Base-by-base conservation (phyloP, 2,888 invertebrate genomes). In the Stenurella melanura region DNA sequence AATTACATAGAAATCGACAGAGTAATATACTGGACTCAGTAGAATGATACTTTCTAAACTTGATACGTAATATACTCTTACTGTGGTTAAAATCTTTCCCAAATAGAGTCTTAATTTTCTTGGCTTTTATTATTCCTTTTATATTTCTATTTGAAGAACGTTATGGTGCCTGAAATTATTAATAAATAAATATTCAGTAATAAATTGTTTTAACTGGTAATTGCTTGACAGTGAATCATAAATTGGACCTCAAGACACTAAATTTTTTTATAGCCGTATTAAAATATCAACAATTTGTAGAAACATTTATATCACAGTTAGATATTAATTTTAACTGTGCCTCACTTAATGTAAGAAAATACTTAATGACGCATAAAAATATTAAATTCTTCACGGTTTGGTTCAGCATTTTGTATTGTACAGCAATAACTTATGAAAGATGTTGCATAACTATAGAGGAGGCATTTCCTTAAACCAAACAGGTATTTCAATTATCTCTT, bases 341-440 rank as follows among this genome's bases (percentile, higher is more conserved):
- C 5, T n/a, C n/a, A 50, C 15, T 2, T 50, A n/a, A 50, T n/a
- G n/a, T 50, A 50, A 50, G 50, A 50, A 50, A 50, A 50, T 50
- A 64, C 64, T 42, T 64, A 64, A 64, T 42, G 64, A 64, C 15
- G 42, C 42, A 42, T 42, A 64, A 64, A 64, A 42, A 64, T 64
- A 42, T 42, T 64, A 64, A 64, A 42, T 64, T 42, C 42, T 15
- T 12, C 50, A 42, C 17, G 64, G 64, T 42, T 19, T 42, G 42
- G 19, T 64, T 18, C 42, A 64, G 18, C 42, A 15, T 19, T n/a
- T 42, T 18, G 64, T 38, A 64, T 64, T 42, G n/a, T 18, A 64
- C 18, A 12, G 42, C 17, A 42, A 64, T 64, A 12, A 64, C 42
- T 64, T 64, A 64, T 42, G 19, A 64, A 64, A 42, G 42, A 42